These are phyloP conservation scores for Endomychus coccineus DNA, from an alignment of 2,888 invertebrate genomes.

Conservation along the genomic window DNA sequence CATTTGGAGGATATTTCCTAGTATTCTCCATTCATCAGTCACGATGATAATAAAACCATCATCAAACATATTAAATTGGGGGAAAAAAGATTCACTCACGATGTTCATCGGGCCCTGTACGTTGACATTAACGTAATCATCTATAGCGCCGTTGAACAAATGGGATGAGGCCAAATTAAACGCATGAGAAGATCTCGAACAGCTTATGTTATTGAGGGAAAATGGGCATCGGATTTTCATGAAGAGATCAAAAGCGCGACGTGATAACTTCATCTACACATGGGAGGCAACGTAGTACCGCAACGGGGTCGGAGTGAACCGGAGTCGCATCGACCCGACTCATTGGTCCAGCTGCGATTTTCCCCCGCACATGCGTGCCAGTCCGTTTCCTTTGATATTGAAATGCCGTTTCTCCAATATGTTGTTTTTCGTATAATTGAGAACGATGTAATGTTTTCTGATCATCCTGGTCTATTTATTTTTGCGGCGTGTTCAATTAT, in stretches of 20 bases:
- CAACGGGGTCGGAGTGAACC: slow-evolving; percentile 38
- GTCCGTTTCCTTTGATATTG: slow-evolving; percentile 37
- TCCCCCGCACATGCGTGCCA: slow-evolving; percentile 33
- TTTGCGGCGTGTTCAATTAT: too few relatives aligned
- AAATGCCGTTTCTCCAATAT: slow-evolving; percentile 35
- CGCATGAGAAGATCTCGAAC: too few relatives aligned
- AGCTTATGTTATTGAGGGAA: slow-evolving; percentile 26
- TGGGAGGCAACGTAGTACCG: too few relatives aligned
- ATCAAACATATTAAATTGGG: too few relatives aligned
- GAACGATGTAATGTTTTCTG: slow-evolving; percentile 34
- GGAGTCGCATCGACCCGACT: slow-evolving; percentile 43
- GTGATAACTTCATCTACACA: slow-evolving; percentile 43
- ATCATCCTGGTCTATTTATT: slow-evolving; percentile 21
- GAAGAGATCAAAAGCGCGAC: slow-evolving; percentile 36
- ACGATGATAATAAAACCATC: too few relatives aligned
- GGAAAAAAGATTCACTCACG: too few relatives aligned
- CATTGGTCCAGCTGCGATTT: slow-evolving; percentile 36
- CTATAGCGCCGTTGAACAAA: too few relatives aligned
- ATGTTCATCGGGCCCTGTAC: too few relatives aligned
- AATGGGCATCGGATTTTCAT: slow-evolving; percentile 36
- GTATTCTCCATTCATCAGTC: too few relatives aligned
- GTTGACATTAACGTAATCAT: too few relatives aligned
- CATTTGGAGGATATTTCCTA: too few relatives aligned
- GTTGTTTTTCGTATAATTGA: slow-evolving; percentile 38
- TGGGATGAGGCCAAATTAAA: slow-evolving; percentile 11